Conservation (phyloP, 2,888 invertebrate genomes). For the Harpalus rufipes region DNA sequence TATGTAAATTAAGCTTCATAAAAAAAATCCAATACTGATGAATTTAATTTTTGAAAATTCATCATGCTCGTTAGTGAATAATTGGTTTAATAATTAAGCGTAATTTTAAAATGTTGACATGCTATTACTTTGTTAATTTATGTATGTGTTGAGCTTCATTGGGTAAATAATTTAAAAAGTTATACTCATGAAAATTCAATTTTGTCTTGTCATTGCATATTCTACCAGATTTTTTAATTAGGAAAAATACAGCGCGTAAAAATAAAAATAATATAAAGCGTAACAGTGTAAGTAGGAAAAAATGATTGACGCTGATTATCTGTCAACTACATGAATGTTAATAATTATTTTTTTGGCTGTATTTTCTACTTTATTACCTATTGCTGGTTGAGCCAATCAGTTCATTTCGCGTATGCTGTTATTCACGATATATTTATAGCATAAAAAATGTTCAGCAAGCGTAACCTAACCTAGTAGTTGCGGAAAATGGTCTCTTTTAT, state of each 20-base stretch:
- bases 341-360: too few relatives aligned
- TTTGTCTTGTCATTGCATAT: constrained; percentile 15
- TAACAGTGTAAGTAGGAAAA: too few relatives aligned
- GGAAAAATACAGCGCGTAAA: neutral
- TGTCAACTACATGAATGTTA: too few relatives aligned
- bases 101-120: constrained; percentile 65
- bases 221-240: constrained; percentile 11
- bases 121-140: constrained; percentile 61
- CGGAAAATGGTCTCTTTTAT: too few relatives aligned
- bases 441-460: too few relatives aligned
- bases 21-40: constrained; percentile 57
- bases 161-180: constrained; percentile 27
- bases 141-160: constrained; percentile 41
- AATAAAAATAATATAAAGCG: neutral
- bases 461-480: too few relatives aligned
- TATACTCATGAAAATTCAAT: constrained; percentile 21
- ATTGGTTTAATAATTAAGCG: constrained; percentile 63
- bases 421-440: too few relatives aligned
- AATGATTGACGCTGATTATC: too few relatives aligned
- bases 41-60: constrained; percentile 65
- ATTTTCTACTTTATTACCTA: too few relatives aligned
- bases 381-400: too few relatives aligned
- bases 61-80: constrained; percentile 64
- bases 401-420: too few relatives aligned
- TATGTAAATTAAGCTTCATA: constrained; percentile 58